Base-by-base conservation (phyloP, 1,140 invertebrate genomes). In the Trachymyrmex cornetzi region DNA sequence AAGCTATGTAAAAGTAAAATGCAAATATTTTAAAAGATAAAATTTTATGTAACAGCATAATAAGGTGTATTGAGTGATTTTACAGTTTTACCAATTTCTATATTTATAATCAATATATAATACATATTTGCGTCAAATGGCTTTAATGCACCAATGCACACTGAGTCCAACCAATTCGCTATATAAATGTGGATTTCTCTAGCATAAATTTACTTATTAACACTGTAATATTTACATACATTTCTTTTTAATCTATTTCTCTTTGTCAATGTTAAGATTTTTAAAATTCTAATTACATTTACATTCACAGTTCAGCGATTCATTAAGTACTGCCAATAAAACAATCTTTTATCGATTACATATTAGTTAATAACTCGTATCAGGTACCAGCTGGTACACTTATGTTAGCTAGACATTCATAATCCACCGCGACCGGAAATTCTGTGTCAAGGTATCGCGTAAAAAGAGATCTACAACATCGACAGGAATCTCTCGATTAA, bases 381-480 rank as follows among this genome's bases (percentile, higher is more conserved):
- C 44, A 38, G 63, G 30, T 34, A 80, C 27, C 48, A 67, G 11
- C 3, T 67, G 77, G 4, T 55, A 55, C 48, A 55, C 22, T 38
- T 53, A 38, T 44, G 9, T 44, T 44, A 44, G 24, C 6, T 27
- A 30, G 34, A 22, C 22, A 16, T 34, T 55, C 30, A 34, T 69
- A 55, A 69, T 80, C 22, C n/a, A 19, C n/a, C 22, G 14, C 22
- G 44, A 55, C 44, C 77, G n/a, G 77, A 69, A 80, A 69, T 80
- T 69, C 77, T 69, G 63, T 69, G 48, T 55, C 77, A 69, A 80
- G 77, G 63, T 66, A 67, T 67, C 61, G 77, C 27, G 27, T 44
- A 53, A 22, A 59, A 9, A 80, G 48, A 77, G 55, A 77, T 16
- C 27, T 27, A 66, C 57, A 30, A 66, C 44, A 79, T 24, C 12